phyloP scores from a whole-genome alignment of 2,888 invertebrate species.

The Leptinotarsa haldemani region DNA sequence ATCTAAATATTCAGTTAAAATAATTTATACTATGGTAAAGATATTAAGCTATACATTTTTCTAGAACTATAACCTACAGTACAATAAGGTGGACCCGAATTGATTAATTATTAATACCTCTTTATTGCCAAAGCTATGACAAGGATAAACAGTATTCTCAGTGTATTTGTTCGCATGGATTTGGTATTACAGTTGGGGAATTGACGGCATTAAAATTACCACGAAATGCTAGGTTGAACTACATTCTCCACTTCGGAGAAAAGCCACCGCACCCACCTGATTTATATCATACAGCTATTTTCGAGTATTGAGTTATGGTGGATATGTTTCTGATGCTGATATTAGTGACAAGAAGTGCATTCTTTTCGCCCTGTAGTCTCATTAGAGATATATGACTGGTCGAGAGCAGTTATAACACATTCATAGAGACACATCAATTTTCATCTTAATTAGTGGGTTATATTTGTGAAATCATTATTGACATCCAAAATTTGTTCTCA shows the following conservation, averaged over 20 bases:
- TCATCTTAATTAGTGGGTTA: too few species aligned
- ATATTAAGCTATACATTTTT: constrained; percentile 28
- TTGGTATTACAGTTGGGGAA: constrained; percentile 16
- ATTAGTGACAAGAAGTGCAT: background rate
- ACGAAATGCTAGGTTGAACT: background rate
- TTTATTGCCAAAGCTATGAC: constrained; percentile 25
- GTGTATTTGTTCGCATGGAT: constrained; percentile 32
- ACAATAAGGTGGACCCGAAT: constrained; percentile 50
- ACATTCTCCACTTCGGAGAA: background rate
- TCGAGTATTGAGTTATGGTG: background rate
- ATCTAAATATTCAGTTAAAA: constrained; percentile 26
- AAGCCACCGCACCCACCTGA: background rate
- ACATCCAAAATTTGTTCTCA: too few species aligned
- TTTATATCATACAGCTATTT: background rate
- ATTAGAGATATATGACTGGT: background rate
- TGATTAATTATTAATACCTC: constrained; percentile 33
- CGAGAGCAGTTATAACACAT: background rate
- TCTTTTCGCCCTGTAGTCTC: background rate
- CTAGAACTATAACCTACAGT: constrained; percentile 31
- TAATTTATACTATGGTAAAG: constrained; percentile 10
- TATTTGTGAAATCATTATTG: too few species aligned
- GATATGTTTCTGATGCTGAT: constrained; percentile 8
- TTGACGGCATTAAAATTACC: constrained; percentile 6
- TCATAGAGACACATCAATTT: background rate
- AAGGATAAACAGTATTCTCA: constrained; percentile 5